These are phyloP conservation scores for Ptychoptera albimana DNA, from an alignment of 2,888 invertebrate species.

Conservation along the genomic window DNA sequence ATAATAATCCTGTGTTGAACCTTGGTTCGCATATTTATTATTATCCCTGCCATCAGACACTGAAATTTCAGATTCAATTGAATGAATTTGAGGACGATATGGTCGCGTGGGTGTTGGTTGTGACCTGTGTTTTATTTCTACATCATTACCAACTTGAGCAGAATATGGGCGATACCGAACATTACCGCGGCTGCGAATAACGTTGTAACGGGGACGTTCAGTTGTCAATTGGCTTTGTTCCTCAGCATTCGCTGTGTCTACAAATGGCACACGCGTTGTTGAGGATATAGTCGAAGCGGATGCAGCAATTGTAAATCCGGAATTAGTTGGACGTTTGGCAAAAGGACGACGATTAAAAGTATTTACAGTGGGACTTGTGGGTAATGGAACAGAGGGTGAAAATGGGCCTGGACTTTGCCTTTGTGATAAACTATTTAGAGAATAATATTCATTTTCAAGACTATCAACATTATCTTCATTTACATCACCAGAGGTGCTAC, in stretches of 20 bases:
- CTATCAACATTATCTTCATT: too few species aligned
- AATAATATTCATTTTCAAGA: too few species aligned
- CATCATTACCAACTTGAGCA: not conserved
- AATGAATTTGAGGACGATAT: not conserved
- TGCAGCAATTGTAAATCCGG: too few species aligned
- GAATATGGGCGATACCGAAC: not conserved
- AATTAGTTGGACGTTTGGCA: too few species aligned
- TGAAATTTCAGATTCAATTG: not conserved
- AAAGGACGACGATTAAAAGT: too few species aligned
- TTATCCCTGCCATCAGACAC: not conserved
- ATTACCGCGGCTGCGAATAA: not conserved
- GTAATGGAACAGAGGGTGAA: not conserved
- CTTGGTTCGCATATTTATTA: not conserved
- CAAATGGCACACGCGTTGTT: too few species aligned
- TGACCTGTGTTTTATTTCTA: constrained; percentile 2
- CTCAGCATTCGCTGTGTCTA: too few species aligned
- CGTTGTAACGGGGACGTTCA: not conserved
- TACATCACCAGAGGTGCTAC: too few species aligned
- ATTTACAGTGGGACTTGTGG: not conserved
- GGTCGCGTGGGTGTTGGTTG: not conserved
- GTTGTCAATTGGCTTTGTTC: not conserved
- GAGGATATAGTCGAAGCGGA: too few species aligned
- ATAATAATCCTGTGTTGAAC: not conserved
- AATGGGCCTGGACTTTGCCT: not conserved
- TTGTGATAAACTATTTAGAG: not conserved